Conservation (phyloP, 2,113 vertebrate species). For the Poecilia latipinna region DNA sequence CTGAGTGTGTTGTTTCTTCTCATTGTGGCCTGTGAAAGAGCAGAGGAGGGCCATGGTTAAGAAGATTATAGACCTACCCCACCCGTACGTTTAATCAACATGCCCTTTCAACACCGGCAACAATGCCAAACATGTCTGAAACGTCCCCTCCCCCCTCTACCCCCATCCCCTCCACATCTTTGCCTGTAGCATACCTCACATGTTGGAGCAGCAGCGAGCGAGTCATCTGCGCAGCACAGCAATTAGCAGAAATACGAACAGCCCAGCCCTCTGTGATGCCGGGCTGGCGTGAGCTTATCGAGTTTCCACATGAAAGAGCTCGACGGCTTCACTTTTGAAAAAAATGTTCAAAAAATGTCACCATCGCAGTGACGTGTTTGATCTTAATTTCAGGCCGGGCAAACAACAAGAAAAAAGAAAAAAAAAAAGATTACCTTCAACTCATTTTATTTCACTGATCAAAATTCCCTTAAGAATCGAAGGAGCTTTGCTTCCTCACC, state of each 20-base stretch:
- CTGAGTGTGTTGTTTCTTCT: constrained; percentile 82
- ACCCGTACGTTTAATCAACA: constrained; percentile 83
- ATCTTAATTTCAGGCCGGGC: constrained; percentile 65
- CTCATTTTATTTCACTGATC: constrained; percentile 89
- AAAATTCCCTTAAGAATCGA: constrained; percentile 87
- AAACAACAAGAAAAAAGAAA: constrained; percentile 26
- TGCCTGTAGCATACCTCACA: constrained; percentile 74
- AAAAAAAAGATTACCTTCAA: constrained; percentile 75
- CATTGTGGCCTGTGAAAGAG: constrained; percentile 79
- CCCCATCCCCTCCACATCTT: constrained; percentile 21
- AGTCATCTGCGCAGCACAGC: constrained; percentile 35
- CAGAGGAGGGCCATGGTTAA: constrained; percentile 80
- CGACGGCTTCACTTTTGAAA: constrained; percentile 34
- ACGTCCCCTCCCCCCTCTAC: constrained; percentile 47
- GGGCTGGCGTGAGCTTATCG: constrained; percentile 14
- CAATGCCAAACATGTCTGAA: constrained; percentile 82
- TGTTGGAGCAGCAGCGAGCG: constrained; percentile 68
- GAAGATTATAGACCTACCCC: constrained; percentile 82
- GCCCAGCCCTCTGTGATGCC: constrained; percentile 1
- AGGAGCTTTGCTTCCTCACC: constrained; percentile 86
- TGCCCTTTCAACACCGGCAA: constrained; percentile 79
- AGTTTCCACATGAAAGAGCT: constrained; percentile 25
- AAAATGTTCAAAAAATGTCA: constrained; percentile 37
- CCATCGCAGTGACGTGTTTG: constrained; percentile 34
- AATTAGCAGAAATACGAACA: constrained; percentile 41